Evolutionary conservation across 2,113 vertebrate species (phyloP).

Genomic region (Heterochromis multidens): DNA sequence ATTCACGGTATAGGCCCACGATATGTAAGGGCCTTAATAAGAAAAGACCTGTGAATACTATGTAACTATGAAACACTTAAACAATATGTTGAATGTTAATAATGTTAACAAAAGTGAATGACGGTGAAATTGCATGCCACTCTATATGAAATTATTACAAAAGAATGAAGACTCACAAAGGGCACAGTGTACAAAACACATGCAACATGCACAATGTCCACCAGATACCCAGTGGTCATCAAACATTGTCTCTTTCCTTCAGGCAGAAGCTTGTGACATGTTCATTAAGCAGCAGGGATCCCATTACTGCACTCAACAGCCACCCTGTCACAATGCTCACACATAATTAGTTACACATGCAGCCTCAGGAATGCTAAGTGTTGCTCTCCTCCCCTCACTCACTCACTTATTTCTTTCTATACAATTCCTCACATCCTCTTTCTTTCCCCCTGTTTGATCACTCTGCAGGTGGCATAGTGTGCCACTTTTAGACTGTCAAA

Average conservation of each 20-base stretch:
- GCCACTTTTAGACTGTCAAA: constrained; percentile 60
- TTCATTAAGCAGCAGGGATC: constrained; percentile 76
- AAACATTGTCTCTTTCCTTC: constrained; percentile 47
- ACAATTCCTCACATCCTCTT: constrained; percentile 25
- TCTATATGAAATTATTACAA: background rate
- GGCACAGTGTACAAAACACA: background rate
- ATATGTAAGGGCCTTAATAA: background rate
- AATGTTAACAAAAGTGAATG: background rate
- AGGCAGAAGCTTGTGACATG: constrained; percentile 68
- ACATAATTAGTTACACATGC: constrained; percentile 71
- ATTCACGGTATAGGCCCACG: background rate
- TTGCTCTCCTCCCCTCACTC: constrained; percentile 49
- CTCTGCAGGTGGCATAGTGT: constrained; percentile 48
- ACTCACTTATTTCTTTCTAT: constrained; percentile 35
- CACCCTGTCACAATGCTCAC: constrained; percentile 70
- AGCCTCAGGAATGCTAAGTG: constrained; percentile 71
- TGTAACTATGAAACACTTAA: background rate
- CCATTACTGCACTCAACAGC: constrained; percentile 67
- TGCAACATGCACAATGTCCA: background rate
- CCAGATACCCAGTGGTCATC: constrained; percentile 40
- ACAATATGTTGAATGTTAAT: constrained; percentile 6
- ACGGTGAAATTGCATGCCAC: background rate
- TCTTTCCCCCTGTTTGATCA: constrained; percentile 24
- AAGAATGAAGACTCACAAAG: background rate
- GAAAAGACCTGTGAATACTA: background rate